phyloP scores from a whole-genome alignment of 2,888 invertebrate species.

The Raillietiella orientalis region DNA sequence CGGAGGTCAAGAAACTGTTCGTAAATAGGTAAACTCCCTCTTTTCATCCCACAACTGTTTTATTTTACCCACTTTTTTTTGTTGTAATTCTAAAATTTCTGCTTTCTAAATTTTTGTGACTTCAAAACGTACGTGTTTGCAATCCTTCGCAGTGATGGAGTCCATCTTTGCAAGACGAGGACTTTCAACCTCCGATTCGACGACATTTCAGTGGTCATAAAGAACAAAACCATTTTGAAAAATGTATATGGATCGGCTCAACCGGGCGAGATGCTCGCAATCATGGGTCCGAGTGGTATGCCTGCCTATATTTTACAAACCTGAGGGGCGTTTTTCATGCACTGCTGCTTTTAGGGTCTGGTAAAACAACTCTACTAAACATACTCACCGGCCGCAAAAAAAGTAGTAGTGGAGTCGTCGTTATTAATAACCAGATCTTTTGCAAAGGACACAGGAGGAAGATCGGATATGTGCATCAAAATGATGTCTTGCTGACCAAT shows the following conservation, averaged over 20 bases:
- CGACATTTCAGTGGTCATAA: constrained; percentile 16
- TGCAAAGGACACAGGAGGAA: constrained; percentile 33
- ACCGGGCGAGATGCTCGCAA: constrained; percentile 40
- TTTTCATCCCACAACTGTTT: too few relatives aligned
- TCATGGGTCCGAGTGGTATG: constrained; percentile 45
- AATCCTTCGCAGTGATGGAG: too few relatives aligned
- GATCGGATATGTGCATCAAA: constrained; percentile 47
- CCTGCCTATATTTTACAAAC: constrained; percentile 4
- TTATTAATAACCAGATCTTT: constrained; percentile 25
- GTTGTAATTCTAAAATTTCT: too few relatives aligned
- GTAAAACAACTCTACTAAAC: constrained; percentile 44
- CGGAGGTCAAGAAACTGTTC: too few relatives aligned
- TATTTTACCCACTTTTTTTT: too few relatives aligned
- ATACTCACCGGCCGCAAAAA: constrained; percentile 33
- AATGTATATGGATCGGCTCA: constrained; percentile 37
- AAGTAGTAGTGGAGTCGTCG: constrained; percentile 25
- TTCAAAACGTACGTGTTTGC: too few relatives aligned
- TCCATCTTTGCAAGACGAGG: constrained; percentile 11
- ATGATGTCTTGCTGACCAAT: constrained; percentile 46
- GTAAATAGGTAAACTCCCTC: too few relatives aligned
- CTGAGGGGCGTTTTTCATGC: neutral
- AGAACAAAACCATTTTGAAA: constrained; percentile 24
- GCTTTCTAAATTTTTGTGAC: too few relatives aligned
- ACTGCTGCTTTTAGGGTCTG: constrained; percentile 18
- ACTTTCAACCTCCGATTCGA: constrained; percentile 30